A percentile compares a stretch with the other conserved stretches of the same genome.
phyloP scores from a whole-genome alignment of 2,888 invertebrate genomes.

The Alloscopus bannaensis region DNA sequence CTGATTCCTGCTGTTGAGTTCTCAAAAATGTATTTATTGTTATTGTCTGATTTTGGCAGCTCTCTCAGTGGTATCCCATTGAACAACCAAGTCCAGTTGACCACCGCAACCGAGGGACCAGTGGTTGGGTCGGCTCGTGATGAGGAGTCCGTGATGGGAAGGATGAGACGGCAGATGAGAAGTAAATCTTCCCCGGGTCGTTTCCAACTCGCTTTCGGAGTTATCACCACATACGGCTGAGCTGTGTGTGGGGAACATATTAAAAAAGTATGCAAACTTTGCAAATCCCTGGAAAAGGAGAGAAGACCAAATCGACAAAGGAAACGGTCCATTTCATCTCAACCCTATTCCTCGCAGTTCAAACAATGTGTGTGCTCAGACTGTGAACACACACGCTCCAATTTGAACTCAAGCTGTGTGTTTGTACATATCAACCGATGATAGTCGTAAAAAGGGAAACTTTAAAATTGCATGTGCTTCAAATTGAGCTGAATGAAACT shows the following conservation, averaged over 20 bases:
- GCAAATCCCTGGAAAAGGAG: too few relatives aligned
- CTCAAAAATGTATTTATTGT: conserved; percentile 59
- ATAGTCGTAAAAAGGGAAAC: too few relatives aligned
- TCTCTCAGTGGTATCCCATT: conserved; percentile 54
- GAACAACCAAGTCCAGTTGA: conserved; percentile 58
- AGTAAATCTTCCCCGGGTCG: conserved; percentile 51
- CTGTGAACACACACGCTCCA: neutral
- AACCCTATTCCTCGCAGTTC: neutral
- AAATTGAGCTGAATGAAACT: too few relatives aligned
- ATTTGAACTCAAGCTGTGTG: neutral
- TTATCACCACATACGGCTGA: conserved; percentile 37
- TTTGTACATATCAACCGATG: too few relatives aligned
- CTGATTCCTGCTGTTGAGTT: conserved; percentile 37
- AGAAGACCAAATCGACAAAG: neutral
- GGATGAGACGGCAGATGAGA: conserved; percentile 41
- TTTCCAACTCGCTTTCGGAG: conserved; percentile 51
- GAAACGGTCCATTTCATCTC: conserved; percentile 2
- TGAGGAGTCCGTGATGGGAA: conserved; percentile 48
- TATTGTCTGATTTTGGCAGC: conserved; percentile 49
- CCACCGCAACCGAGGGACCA: conserved; percentile 8
- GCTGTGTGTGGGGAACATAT: conserved; percentile 20
- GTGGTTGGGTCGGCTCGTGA: neutral
- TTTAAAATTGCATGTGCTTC: too few relatives aligned
- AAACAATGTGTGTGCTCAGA: too few relatives aligned
- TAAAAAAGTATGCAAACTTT: conserved; percentile 7